These are phyloP conservation scores for Porites evermanni DNA, from an alignment of 92 coral and sea anemone species.

Conservation along the genomic window DNA sequence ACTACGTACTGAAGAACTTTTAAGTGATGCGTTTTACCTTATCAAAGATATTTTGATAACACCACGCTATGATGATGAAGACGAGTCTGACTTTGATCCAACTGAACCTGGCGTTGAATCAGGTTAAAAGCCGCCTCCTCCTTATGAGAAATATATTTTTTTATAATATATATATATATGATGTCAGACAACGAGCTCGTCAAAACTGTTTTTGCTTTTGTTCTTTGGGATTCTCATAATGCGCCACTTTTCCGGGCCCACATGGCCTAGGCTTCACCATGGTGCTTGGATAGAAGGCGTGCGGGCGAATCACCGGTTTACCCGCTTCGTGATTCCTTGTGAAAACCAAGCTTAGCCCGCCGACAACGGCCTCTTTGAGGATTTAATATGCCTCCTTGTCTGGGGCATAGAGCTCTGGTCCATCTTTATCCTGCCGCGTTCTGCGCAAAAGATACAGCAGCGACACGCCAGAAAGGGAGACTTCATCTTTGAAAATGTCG, in stretches of 20 bases:
- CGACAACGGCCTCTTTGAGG: background rate
- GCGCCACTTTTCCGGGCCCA: background rate
- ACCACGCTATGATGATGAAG: too few relatives aligned
- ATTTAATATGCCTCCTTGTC: background rate
- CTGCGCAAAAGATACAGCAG: slow-evolving; percentile 5
- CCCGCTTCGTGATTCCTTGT: background rate
- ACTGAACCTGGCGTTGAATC: too few relatives aligned
- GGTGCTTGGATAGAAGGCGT: background rate
- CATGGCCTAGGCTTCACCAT: too few relatives aligned
- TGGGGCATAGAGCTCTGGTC: background rate
- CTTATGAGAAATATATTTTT: too few relatives aligned
- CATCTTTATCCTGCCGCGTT: background rate
- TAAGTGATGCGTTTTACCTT: too few relatives aligned
- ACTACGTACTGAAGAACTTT: too few relatives aligned
- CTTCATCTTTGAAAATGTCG: slow-evolving; percentile 43
- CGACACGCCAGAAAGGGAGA: slow-evolving; percentile 28
- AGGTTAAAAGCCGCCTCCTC: too few relatives aligned
- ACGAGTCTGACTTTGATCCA: too few relatives aligned
- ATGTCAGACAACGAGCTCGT: slow-evolving; percentile 14
- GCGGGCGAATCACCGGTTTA: background rate
- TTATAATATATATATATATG: too few relatives aligned
- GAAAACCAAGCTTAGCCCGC: background rate
- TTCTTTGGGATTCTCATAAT: background rate
- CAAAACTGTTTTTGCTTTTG: slow-evolving; percentile 1
- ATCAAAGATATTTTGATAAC: too few relatives aligned